Evolutionary conservation across 2,888 invertebrate genomes (phyloP).

Genomic region (Drosophila affinis): DNA sequence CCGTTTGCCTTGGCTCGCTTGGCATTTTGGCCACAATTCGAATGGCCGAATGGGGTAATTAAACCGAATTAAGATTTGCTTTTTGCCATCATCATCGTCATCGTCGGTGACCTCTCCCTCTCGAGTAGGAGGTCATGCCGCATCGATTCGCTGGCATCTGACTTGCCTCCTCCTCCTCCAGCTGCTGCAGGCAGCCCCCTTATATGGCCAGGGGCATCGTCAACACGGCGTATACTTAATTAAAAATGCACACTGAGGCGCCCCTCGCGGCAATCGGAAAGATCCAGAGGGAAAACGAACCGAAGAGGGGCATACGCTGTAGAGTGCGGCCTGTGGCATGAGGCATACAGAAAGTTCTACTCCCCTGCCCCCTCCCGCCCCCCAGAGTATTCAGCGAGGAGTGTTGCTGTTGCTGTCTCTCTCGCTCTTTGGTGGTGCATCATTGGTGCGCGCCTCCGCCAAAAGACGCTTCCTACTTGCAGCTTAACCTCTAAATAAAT

Average conservation of each 20-base stretch:
- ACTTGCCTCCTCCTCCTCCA: conserved; percentile 1
- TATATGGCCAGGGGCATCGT: conserved; percentile 28
- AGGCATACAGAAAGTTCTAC: no score
- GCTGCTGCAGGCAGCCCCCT: conserved; percentile 16
- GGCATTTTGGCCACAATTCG: conserved; percentile 49
- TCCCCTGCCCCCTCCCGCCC: no score
- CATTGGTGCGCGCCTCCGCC: conserved; percentile 54
- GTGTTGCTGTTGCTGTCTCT: no score
- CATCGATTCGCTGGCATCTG: conserved; percentile 11
- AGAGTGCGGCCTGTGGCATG: not conserved
- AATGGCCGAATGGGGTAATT: conserved; percentile 53
- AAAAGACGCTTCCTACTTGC: conserved; percentile 72
- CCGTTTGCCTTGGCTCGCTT: conserved; percentile 57
- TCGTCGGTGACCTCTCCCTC: conserved; percentile 23
- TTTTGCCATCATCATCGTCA: conserved; percentile 5
- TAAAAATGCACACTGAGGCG: conserved; percentile 28
- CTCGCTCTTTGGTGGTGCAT: conserved; percentile 39
- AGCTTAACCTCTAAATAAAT: conserved; percentile 71
- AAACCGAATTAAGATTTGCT: conserved; percentile 45
- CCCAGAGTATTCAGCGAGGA: no score
- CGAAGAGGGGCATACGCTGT: not conserved
- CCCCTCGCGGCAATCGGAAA: conserved; percentile 20
- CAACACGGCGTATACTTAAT: conserved; percentile 48
- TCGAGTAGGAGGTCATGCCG: conserved; percentile 15
- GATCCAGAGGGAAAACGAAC: conserved; percentile 2